These are phyloP conservation scores for Promerops cafer DNA, from an alignment of 2,113 vertebrate species.

Conservation along the genomic window DNA sequence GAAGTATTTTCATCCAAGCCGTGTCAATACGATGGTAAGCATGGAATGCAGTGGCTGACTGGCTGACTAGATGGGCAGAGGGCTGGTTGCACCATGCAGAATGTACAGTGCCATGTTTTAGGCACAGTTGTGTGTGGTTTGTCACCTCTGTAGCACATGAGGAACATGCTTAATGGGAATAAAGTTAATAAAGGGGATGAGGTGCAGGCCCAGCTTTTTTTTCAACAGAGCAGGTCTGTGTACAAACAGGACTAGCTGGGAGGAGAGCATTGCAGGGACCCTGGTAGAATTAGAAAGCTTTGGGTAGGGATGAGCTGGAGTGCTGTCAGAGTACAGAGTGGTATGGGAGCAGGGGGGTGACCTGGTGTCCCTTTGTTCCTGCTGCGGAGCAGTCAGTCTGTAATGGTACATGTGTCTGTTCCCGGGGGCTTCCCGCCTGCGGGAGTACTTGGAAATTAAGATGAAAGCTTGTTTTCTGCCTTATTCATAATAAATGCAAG, in stretches of 20 bases:
- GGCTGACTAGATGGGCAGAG: not conserved
- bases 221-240: not conserved
- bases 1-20: not conserved
- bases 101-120: accelerated
- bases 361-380: not conserved
- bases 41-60: not conserved
- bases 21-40: not conserved
- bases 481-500: slow-evolving; percentile 48
- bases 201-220: not conserved
- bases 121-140: not conserved
- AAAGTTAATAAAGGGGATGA: not conserved
- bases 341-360: not conserved
- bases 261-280: not conserved
- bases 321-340: not conserved
- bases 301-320: not conserved
- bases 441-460: not conserved
- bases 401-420: not conserved
- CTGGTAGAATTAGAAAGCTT: not conserved
- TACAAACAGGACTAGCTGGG: not conserved
- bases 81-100: not conserved
- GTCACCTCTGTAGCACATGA: accelerated
- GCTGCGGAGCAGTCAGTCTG: accelerated
- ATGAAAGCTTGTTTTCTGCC: slow-evolving; percentile 32
- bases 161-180: not conserved
- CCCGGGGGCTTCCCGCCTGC: not conserved